These are phyloP conservation scores for Caradrina kadenii DNA, from an alignment of 2,888 invertebrate species.

Conservation along the genomic window DNA sequence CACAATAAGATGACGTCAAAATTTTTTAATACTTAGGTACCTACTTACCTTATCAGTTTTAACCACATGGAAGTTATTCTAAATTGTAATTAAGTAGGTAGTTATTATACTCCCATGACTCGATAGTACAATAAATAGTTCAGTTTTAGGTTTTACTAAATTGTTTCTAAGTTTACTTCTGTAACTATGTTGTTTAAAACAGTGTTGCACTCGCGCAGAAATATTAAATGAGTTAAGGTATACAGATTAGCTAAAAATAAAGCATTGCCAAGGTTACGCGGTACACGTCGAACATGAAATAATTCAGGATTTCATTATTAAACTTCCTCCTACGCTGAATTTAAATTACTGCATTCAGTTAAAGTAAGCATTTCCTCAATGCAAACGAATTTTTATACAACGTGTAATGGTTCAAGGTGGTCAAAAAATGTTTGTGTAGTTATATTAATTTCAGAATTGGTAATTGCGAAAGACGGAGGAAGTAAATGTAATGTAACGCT, in stretches of 20 bases:
- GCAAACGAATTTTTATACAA: not conserved
- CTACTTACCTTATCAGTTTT: not conserved
- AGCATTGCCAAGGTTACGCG: constrained; percentile 35
- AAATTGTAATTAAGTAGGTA: not conserved
- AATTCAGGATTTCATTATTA: constrained; percentile 20
- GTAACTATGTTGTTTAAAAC: constrained; percentile 3
- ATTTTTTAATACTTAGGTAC: not conserved
- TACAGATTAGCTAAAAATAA: constrained; percentile 35
- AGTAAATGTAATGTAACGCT: not conserved
- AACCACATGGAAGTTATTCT: not conserved
- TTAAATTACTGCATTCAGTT: constrained; percentile 6
- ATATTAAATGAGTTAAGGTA: constrained; percentile 9
- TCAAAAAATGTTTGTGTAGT: not conserved
- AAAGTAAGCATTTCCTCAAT: constrained; percentile 6
- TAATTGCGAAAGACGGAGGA: not conserved
- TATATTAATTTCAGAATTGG: not conserved
- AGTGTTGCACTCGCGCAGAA: constrained; percentile 25
- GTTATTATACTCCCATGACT: too few relatives aligned
- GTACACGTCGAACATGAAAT: constrained; percentile 12
- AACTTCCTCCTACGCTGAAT: constrained; percentile 21
- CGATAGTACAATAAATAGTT: too few relatives aligned
- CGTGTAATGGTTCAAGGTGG: not conserved
- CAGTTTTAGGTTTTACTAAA: too few relatives aligned
- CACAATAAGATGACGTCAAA: not conserved
- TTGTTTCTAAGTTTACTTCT: not conserved